Evolutionary conservation across 2,113 vertebrate genomes (phyloP).

Genomic region (Rattus rattus): DNA sequence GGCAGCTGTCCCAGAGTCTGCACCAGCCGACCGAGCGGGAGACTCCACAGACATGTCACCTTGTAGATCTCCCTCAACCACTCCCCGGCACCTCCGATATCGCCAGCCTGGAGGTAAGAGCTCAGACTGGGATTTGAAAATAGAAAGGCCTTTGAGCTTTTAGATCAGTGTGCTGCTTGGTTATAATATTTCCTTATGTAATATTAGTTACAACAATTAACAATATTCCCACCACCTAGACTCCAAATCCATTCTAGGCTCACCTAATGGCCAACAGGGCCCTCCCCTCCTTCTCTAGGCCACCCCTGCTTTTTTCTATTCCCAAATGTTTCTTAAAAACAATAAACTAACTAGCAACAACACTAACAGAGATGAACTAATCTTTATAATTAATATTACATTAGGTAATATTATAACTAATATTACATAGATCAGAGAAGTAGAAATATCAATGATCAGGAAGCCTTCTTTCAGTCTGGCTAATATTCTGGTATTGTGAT

Average conservation of each 20-base stretch:
- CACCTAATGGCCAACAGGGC: background rate
- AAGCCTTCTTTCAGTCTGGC: background rate
- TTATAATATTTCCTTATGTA: no score
- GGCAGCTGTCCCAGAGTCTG: conserved; percentile 82
- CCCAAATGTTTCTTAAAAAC: background rate
- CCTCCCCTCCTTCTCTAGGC: background rate
- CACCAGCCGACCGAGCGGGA: conserved; percentile 91
- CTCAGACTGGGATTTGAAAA: background rate
- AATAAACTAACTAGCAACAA: no score
- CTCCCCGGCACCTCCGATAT: conserved; percentile 95
- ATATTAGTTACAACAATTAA: background rate
- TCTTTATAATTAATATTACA: no score
- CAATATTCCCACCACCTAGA: background rate
- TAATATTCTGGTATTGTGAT: background rate
- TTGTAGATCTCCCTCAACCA: conserved; percentile 94
- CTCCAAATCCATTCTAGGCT: background rate
- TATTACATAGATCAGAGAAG: background rate
- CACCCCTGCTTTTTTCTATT: background rate
- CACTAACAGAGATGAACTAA: no score
- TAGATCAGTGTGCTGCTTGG: background rate
- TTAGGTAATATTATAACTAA: no score
- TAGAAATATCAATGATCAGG: background rate
- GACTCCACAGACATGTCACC: conserved; percentile 94
- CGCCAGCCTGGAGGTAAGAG: conserved; percentile 93
- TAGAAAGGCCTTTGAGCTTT: background rate